These are phyloP conservation scores for Neotoma lepida DNA, from an alignment of 2,113 vertebrate genomes.

Conservation along the genomic window DNA sequence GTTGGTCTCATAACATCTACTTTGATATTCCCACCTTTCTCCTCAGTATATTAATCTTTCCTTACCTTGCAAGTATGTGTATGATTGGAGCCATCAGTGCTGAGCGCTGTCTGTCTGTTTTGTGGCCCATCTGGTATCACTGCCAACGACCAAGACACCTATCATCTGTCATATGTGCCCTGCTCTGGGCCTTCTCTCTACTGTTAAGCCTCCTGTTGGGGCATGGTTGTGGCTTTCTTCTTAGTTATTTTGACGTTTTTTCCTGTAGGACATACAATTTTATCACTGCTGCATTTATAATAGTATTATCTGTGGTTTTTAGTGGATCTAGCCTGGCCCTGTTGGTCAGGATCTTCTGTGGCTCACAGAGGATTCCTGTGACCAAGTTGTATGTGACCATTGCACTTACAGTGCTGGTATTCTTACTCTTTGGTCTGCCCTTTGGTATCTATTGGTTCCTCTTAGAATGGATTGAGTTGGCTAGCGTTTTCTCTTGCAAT, in stretches of 20 bases:
- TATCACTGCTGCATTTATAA: rapidly evolving
- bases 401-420: background rate
- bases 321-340: background rate
- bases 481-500: no score
- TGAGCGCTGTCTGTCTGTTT: no score
- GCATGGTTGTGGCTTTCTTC: background rate
- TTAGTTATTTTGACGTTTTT: rapidly evolving
- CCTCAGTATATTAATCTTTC: no score
- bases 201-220: background rate
- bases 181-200: background rate
- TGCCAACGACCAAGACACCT: background rate
- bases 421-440: no score
- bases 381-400: background rate
- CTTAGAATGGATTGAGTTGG: no score
- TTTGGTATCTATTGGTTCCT: no score
- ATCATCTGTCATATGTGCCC: background rate
- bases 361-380: background rate
- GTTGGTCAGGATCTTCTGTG: background rate
- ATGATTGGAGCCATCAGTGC: no score
- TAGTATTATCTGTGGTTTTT: background rate
- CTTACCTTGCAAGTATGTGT: no score
- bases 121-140: no score
- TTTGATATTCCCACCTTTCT: background rate
- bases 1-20: rapidly evolving
- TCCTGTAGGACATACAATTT: background rate